These are phyloP conservation scores for Cyanoramphus novaezelandiae DNA, from an alignment of 2,113 vertebrate genomes.

Conservation along the genomic window DNA sequence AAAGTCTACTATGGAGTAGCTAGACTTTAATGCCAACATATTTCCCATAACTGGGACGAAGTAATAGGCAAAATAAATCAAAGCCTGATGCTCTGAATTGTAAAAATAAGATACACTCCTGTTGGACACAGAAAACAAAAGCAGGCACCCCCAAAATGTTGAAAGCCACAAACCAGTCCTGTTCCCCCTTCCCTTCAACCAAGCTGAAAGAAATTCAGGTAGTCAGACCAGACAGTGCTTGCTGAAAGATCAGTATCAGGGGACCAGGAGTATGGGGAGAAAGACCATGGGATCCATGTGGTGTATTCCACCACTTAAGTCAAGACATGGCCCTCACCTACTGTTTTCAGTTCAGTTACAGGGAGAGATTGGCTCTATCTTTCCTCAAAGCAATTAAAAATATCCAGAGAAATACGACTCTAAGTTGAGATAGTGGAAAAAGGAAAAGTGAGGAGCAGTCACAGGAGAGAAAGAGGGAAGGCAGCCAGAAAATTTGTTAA, in stretches of 20 bases:
- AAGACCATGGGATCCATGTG: neutral
- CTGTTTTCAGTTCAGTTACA: neutral
- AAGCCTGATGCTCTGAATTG: conserved; percentile 2
- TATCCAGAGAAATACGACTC: neutral
- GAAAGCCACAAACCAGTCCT: neutral
- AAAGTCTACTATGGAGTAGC: neutral
- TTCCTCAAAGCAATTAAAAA: neutral
- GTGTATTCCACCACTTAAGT: neutral
- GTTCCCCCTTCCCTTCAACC: neutral
- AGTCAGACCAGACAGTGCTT: neutral
- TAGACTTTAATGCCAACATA: neutral
- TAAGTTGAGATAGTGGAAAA: neutral
- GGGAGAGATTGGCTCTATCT: neutral
- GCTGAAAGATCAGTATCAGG: neutral
- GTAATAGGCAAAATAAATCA: neutral
- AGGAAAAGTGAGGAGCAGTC: neutral
- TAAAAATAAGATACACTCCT: neutral
- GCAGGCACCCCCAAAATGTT: neutral
- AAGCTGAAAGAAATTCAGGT: neutral
- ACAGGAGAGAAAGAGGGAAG: neutral
- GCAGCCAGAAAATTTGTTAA: neutral
- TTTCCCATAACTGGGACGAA: conserved; percentile 21
- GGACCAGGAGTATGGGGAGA: neutral
- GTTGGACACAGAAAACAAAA: neutral
- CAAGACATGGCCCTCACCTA: neutral